These are phyloP conservation scores for Bombus sylvicola DNA, from an alignment of 1,140 invertebrate species.

Conservation along the genomic window DNA sequence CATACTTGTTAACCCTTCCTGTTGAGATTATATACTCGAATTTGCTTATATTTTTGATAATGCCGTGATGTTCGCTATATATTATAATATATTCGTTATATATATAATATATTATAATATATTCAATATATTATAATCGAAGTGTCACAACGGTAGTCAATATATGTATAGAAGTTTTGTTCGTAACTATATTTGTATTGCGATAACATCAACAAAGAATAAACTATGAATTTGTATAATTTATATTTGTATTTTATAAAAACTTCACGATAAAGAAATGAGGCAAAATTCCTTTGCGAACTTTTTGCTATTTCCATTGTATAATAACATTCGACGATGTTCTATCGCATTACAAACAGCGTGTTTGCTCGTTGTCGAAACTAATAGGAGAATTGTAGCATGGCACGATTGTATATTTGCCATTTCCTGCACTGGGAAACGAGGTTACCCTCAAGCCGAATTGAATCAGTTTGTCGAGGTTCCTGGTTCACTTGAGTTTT, in stretches of 20 bases:
- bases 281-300: background rate
- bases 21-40: too few species aligned
- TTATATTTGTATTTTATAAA: background rate
- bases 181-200: background rate
- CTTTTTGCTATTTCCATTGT: background rate
- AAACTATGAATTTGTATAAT: background rate
- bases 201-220: background rate
- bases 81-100: too few species aligned
- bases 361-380: slow-evolving; percentile 2
- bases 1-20: background rate
- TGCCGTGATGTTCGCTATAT: background rate
- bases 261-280: background rate
- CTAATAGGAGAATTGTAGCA: slow-evolving; percentile 21
- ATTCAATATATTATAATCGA: too few species aligned
- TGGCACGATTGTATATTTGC: slow-evolving; percentile 32
- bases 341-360: background rate
- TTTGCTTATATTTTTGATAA: background rate
- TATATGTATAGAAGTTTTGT: too few species aligned
- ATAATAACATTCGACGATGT: background rate
- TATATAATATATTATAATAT: too few species aligned
- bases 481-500: background rate
- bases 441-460: slow-evolving; percentile 9
- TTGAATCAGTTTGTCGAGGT: slow-evolving; percentile 1
- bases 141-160: too few species aligned
- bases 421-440: slow-evolving; percentile 13